Percentiles rank a stretch among this genome's conserved stretches.
phyloP scores from a whole-genome alignment of 2,113 vertebrate genomes.

The Sander lucioperca region DNA sequence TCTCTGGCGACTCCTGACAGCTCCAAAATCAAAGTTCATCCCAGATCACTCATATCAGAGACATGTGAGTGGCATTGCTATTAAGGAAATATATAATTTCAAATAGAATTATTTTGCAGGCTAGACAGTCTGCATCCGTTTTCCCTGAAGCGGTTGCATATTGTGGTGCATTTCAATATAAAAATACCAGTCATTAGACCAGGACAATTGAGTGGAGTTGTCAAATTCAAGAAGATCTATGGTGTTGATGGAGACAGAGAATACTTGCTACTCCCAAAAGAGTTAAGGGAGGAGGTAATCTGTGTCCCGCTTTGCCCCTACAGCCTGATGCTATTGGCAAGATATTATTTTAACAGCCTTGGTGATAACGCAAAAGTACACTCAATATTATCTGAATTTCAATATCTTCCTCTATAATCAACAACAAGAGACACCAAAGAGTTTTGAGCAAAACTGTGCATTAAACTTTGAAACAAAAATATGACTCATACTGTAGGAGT shows the following conservation, averaged over 20 bases:
- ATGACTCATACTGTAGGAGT: background rate
- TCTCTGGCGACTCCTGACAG: slow-evolving; percentile 36
- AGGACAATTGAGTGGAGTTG: slow-evolving; percentile 68
- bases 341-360: slow-evolving; percentile 27
- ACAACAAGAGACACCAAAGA: slow-evolving; percentile 26
- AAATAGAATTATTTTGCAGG: slow-evolving; percentile 50
- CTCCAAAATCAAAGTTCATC: slow-evolving; percentile 57
- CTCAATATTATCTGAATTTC: background rate
- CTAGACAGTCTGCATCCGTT: slow-evolving; percentile 44
- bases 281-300: slow-evolving; percentile 36
- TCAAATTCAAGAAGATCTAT: slow-evolving; percentile 72
- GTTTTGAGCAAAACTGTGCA: slow-evolving; percentile 8
- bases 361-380: slow-evolving; percentile 27
- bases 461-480: slow-evolving; percentile 15
- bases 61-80: slow-evolving; percentile 27
- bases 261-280: slow-evolving; percentile 46
- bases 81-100: slow-evolving; percentile 53
- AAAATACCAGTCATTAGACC: slow-evolving; percentile 67
- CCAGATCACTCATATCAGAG: slow-evolving; percentile 26
- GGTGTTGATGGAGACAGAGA: slow-evolving; percentile 45
- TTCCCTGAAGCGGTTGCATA: slow-evolving; percentile 38
- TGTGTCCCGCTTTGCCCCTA: slow-evolving; percentile 35
- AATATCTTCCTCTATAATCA: slow-evolving; percentile 29
- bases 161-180: slow-evolving; percentile 62
- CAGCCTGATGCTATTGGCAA: slow-evolving; percentile 19